phyloP scores from a whole-genome alignment of 2,888 invertebrate genomes.

The Allolobophora icterica region DNA sequence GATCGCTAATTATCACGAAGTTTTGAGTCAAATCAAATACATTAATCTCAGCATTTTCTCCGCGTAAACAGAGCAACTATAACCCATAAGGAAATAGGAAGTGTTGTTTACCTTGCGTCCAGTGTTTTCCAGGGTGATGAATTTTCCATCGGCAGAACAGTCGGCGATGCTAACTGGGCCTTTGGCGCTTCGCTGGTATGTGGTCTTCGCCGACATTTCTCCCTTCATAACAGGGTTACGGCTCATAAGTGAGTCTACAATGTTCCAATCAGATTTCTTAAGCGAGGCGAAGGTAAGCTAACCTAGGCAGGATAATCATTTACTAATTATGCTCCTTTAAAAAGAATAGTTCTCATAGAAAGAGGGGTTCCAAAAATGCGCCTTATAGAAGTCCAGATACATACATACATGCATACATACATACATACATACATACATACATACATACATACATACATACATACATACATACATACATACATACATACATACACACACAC shows the following conservation, averaged over 20 bases:
- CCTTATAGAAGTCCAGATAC: too few relatives aligned
- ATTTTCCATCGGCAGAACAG: constrained; percentile 67
- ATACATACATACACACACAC: too few relatives aligned
- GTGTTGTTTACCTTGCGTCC: constrained; percentile 57
- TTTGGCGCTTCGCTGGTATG: constrained; percentile 60
- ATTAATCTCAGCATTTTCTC: background rate
- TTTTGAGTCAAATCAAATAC: background rate
- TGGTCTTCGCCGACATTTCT: constrained; percentile 68
- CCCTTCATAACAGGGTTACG: constrained; percentile 60
- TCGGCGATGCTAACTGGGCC: constrained; percentile 52
- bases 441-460: too few relatives aligned
- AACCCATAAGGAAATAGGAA: too few relatives aligned
- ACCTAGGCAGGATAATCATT: too few relatives aligned
- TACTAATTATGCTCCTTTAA: background rate
- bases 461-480: too few relatives aligned
- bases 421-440: too few relatives aligned
- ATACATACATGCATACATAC: too few relatives aligned
- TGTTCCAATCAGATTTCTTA: background rate
- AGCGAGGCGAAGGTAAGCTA: background rate
- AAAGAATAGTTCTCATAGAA: background rate
- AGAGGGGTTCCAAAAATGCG: too few relatives aligned
- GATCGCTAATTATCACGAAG: too few relatives aligned
- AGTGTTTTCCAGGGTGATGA: constrained; percentile 67
- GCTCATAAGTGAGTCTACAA: background rate
- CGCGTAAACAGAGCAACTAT: too few relatives aligned